Base-by-base conservation (phyloP, 1,140 invertebrate genomes). In the Zaprionus capensis region DNA sequence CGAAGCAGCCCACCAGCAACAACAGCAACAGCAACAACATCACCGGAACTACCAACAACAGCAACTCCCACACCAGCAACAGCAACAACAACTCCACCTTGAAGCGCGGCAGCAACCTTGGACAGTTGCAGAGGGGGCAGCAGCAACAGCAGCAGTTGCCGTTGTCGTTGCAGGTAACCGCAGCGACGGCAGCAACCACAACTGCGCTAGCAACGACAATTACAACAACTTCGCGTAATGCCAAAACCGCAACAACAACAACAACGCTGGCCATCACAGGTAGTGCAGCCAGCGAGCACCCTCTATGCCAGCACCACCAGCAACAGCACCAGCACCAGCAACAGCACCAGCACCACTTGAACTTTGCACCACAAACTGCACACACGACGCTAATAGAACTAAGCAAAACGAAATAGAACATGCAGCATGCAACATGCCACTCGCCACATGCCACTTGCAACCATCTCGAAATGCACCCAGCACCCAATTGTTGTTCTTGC, bases 261-360 rank as follows among this genome's bases (percentile, higher is more conserved):
- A 88, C 85, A 68, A 88, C 85, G 65, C 85, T 90, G 31, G 85
- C 85, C 81, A 90, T 91, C 74, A 87, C 91, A 92, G 91, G 91
- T 92, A 91, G 61, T 24, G 49, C 58, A 41, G n/a, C 46, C 41
- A 34, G 31, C 31, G 31, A 34, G 15, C 24, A 53, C 41, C 14
- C 55, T 61, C 14, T 46, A 11, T 15, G 15, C 51, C 63, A 20
- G 28, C 49, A 44, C 15, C 26, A 15, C 11, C 44, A 55, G 46
- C 62, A 46, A 17, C 41, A 64, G 9, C 38, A 46, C 1, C 57
- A 38, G 34, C 46, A 70, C 1, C 55, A 17, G 59, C 36, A 53
- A 22, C 38, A 24, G 17, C 56, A 46, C 24, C 24, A 20, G 31
- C 51, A 59, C 55, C 28, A 81, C 78, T 85, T 85, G 70, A 76